A percentile compares a stretch with the other conserved stretches of the same genome.
These are phyloP conservation scores for Pseudomugil gertrudae DNA, from an alignment of 2,797 vertebrate genomes.

Conservation along the genomic window DNA sequence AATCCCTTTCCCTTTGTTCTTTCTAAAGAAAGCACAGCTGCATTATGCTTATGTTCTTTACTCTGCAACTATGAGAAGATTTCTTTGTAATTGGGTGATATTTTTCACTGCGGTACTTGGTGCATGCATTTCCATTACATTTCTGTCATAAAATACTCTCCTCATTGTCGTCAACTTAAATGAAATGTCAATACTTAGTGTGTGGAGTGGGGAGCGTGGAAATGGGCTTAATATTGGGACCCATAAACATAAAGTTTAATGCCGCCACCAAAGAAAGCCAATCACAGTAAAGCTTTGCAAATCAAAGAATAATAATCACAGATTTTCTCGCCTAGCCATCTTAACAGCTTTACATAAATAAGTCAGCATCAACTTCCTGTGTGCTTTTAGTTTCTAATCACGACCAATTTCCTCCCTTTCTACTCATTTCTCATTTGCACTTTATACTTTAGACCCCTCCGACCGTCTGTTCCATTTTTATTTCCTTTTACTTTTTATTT, in stretches of 20 bases:
- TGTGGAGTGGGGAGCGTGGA: slow-evolving; percentile 74
- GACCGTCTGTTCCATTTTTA: not conserved
- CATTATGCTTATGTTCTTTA: slow-evolving; percentile 67
- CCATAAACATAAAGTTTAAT: slow-evolving; percentile 80
- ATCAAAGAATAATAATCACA: slow-evolving; percentile 77
- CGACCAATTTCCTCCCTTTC: slow-evolving; percentile 37
- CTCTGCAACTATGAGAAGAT: slow-evolving; percentile 68
- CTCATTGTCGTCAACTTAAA: slow-evolving; percentile 74
- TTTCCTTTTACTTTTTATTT: slow-evolving; percentile 1
- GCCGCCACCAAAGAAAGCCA: slow-evolving; percentile 66
- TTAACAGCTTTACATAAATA: slow-evolving; percentile 73
- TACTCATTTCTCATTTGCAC: slow-evolving; percentile 35
- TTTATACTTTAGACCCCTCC: slow-evolving; percentile 17
- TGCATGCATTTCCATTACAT: slow-evolving; percentile 68
- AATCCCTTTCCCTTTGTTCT: slow-evolving; percentile 69
- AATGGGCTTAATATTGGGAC: slow-evolving; percentile 78
- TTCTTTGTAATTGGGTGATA: slow-evolving; percentile 75
- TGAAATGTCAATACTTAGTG: slow-evolving; percentile 77
- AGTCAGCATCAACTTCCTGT: slow-evolving; percentile 55
- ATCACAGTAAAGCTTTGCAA: slow-evolving; percentile 65
- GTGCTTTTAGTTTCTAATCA: slow-evolving; percentile 55
- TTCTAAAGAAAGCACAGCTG: slow-evolving; percentile 68
- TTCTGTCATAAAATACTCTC: slow-evolving; percentile 72
- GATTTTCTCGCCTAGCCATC: slow-evolving; percentile 63
- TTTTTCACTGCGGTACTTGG: slow-evolving; percentile 61